Percentiles rank a stretch among this genome's conserved stretches.
Conservation (phyloP, 2,113 vertebrate genomes). For the Pluvialis apricaria region DNA sequence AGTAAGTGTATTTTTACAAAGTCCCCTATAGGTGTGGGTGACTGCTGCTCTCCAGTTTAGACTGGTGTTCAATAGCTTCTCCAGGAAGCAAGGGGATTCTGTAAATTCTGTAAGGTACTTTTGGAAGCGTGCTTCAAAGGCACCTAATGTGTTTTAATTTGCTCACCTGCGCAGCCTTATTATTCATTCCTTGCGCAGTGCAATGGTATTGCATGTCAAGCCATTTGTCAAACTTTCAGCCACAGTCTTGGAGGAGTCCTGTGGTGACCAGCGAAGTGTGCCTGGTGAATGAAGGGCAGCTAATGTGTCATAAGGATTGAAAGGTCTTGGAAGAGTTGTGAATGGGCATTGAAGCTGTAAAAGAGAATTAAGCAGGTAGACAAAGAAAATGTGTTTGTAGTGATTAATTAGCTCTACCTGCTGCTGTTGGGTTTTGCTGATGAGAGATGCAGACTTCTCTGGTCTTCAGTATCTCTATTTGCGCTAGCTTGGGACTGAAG, state of each 20-base stretch:
- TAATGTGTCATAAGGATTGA: background rate
- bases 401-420: background rate
- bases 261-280: background rate
- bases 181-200: background rate
- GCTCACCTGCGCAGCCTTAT: background rate
- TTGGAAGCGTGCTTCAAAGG: background rate
- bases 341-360: rapidly evolving
- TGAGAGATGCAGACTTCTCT: background rate
- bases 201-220: background rate
- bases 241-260: background rate
- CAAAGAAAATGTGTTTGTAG: background rate
- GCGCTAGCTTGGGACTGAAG: background rate
- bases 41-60: background rate
- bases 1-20: background rate
- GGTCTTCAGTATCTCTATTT: background rate
- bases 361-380: background rate
- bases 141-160: background rate
- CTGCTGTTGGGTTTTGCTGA: background rate
- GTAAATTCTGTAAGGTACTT: background rate
- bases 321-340: background rate
- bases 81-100: background rate
- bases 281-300: background rate
- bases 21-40: no score
- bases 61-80: background rate
- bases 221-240: background rate